A percentile compares a stretch with the other conserved stretches of the same genome.
phyloP scores from a whole-genome alignment of 2,888 invertebrate species.

The Ochlodes sylvanus region DNA sequence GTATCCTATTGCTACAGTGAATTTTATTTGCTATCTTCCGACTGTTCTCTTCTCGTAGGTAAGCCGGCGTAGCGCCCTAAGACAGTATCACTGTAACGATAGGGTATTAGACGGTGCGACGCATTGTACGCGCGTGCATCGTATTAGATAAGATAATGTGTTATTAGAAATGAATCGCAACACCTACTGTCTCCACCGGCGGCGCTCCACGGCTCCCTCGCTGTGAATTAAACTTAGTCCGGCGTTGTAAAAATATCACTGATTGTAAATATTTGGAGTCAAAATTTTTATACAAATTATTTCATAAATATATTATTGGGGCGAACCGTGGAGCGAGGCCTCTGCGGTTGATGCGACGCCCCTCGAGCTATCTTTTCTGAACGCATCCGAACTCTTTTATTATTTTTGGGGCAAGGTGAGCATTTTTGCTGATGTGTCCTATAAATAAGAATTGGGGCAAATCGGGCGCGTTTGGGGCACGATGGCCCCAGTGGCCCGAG shows the following conservation, averaged over 20 bases:
- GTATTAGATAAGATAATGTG: constrained; percentile 79
- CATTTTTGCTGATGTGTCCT: constrained; percentile 19
- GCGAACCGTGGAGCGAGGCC: constrained; percentile 48
- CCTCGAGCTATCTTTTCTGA: background rate
- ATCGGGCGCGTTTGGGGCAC: background rate
- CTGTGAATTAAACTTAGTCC: constrained; percentile 76
- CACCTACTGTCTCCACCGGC: constrained; percentile 46
- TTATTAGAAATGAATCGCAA: constrained; percentile 80
- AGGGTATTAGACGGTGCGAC: constrained; percentile 66
- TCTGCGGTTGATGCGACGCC: background rate
- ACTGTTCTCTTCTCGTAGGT: constrained; percentile 53
- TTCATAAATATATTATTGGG: constrained; percentile 75
- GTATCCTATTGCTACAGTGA: constrained; percentile 81
- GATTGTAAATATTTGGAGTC: constrained; percentile 81
- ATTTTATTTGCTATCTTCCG: constrained; percentile 72
- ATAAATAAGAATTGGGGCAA: background rate
- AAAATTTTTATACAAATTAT: constrained; percentile 83
- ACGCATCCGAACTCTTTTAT: constrained; percentile 9
- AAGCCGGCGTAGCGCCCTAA: constrained; percentile 44
- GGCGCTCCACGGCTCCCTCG: constrained; percentile 57
- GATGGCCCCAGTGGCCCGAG: constrained; percentile 46
- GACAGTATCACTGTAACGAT: constrained; percentile 73
- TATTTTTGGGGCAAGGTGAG: constrained; percentile 15
- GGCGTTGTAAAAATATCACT: constrained; percentile 78
- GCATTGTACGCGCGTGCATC: constrained; percentile 74